These are phyloP conservation scores for Neodiprion fabricii DNA, from an alignment of 1,140 invertebrate genomes.

Conservation along the genomic window DNA sequence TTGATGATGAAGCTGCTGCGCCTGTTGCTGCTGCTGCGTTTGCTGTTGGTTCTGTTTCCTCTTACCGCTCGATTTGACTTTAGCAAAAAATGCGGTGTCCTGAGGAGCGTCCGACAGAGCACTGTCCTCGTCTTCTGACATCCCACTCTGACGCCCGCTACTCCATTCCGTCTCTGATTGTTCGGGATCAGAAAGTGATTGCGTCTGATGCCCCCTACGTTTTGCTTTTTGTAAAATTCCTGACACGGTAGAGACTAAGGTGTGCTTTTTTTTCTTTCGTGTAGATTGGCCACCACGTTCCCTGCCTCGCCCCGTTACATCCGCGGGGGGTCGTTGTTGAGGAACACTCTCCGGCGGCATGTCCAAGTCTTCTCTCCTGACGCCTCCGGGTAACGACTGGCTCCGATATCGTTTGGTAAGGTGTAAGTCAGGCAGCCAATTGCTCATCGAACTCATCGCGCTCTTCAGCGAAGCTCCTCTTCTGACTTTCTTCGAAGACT, in stretches of 20 bases:
- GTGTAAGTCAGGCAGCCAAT: constrained; percentile 83
- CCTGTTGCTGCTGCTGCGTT: constrained; percentile 53
- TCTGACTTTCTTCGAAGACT: constrained; percentile 71
- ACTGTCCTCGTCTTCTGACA: constrained; percentile 76
- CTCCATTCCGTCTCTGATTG: constrained; percentile 81
- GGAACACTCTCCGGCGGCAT: constrained; percentile 55
- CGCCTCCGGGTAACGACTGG: constrained; percentile 77
- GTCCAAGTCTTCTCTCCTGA: constrained; percentile 67
- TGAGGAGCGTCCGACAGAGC: constrained; percentile 72
- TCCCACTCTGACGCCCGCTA: constrained; percentile 68
- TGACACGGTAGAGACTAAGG: constrained; percentile 79
- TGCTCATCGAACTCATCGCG: constrained; percentile 80
- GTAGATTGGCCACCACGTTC: constrained; percentile 37
- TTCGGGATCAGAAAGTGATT: constrained; percentile 77
- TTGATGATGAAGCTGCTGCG: constrained; percentile 43
- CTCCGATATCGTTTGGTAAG: constrained; percentile 79
- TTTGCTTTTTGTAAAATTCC: constrained; percentile 82
- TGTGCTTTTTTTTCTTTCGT: constrained; percentile 78
- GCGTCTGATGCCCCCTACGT: constrained; percentile 66
- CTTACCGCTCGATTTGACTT: constrained; percentile 63
- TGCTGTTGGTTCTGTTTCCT: constrained; percentile 62
- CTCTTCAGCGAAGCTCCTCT: constrained; percentile 75
- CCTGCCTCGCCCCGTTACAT: constrained; percentile 40
- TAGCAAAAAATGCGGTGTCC: constrained; percentile 68
- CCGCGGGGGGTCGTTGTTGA: constrained; percentile 37